Conservation (phyloP, 2,888 invertebrate species). For the Doris montereyensis region DNA sequence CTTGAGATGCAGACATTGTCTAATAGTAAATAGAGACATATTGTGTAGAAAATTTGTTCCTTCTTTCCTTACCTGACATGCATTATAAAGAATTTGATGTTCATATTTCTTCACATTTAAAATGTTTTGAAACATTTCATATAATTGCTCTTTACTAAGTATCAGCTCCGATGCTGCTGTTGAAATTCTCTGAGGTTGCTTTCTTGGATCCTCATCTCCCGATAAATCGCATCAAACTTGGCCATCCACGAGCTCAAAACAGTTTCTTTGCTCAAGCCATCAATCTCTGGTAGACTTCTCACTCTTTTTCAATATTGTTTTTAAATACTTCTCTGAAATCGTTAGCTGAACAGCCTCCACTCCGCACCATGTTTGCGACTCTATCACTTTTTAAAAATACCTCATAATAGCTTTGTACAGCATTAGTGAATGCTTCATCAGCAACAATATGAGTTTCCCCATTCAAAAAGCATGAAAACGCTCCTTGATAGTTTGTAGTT, state of each 20-base stretch:
- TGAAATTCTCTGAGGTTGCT: conserved; percentile 78
- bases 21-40: too few species aligned
- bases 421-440: conserved; percentile 92
- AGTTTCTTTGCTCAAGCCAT: conserved; percentile 98
- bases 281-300: conserved; percentile 97
- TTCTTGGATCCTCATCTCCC: conserved; percentile 76
- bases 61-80: conserved; percentile 86
- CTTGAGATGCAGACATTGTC: too few species aligned
- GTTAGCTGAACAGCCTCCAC: conserved; percentile 97
- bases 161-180: conserved; percentile 82
- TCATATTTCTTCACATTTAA: conserved; percentile 99
- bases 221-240: conserved; percentile 95
- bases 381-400: conserved; percentile 98
- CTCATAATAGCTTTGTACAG: conserved; percentile 86
- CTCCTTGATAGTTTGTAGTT: conserved; percentile 92
- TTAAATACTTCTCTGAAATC: conserved; percentile 99
- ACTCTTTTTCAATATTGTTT: conserved; percentile 99
- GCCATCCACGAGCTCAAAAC: conserved; percentile 99
- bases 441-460: conserved; percentile 85
- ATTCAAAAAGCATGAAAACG: conserved; percentile 96
- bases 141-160: conserved; percentile 98
- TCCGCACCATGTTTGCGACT: conserved; percentile 95
- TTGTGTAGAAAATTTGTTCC: too few species aligned
- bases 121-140: conserved; percentile 99
- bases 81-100: conserved; percentile 98